phyloP scores from a whole-genome alignment of 2,888 invertebrate species.

The Clanis bilineata region DNA sequence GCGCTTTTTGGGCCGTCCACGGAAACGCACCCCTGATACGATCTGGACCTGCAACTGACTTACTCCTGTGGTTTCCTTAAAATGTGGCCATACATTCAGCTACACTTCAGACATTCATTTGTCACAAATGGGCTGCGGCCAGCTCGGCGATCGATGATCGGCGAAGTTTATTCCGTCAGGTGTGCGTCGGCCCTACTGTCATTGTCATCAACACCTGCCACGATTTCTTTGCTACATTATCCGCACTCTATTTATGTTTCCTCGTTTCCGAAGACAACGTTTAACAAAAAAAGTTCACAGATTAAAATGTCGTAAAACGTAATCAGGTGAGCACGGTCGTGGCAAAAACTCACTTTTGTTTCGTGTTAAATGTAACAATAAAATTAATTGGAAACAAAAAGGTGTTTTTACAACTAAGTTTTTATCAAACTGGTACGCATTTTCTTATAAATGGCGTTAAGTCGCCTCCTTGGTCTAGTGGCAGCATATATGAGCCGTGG shows the following conservation, averaged over 20 bases:
- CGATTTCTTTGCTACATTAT: not conserved
- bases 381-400: not conserved
- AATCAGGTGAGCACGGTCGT: not conserved
- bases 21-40: too few relatives aligned
- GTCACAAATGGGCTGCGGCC: too few relatives aligned
- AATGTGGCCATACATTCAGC: too few relatives aligned
- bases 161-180: not conserved
- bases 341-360: not conserved
- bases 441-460: too few relatives aligned
- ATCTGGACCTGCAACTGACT: too few relatives aligned
- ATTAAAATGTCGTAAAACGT: constrained; percentile 9
- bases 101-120: too few relatives aligned
- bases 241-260: constrained; percentile 1
- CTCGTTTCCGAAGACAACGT: not conserved
- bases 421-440: too few relatives aligned
- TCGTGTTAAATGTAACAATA: not conserved
- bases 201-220: not conserved
- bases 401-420: too few relatives aligned
- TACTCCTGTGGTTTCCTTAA: too few relatives aligned
- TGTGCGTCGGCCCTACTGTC: not conserved
- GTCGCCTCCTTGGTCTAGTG: too few relatives aligned
- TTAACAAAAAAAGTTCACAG: constrained; percentile 14
- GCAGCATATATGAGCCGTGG: too few relatives aligned
- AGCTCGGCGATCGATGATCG: not conserved
- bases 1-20: too few relatives aligned